phyloP scores from a whole-genome alignment of 2,797 vertebrate species.

The Lemur catta region DNA sequence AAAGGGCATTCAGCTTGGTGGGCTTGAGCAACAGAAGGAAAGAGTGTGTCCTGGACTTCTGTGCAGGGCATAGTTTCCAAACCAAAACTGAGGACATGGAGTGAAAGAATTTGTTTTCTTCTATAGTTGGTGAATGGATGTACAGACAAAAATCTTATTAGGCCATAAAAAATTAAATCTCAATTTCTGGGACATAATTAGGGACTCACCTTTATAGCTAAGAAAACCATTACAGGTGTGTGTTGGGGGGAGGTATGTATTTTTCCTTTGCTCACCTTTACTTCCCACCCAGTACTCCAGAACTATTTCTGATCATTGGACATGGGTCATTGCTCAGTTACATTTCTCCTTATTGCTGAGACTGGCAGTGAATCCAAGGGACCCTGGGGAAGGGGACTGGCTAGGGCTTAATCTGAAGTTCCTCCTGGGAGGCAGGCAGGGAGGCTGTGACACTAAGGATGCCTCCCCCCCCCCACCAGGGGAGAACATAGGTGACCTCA shows the following conservation, averaged over 20 bases:
- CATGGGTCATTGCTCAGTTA: neutral
- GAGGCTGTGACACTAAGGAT: neutral
- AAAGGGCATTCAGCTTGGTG: neutral
- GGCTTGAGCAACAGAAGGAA: neutral
- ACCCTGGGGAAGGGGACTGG: too few species aligned
- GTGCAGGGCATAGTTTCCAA: neutral
- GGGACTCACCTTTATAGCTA: neutral
- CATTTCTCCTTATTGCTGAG: neutral
- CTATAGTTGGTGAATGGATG: neutral
- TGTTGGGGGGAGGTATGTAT: neutral
- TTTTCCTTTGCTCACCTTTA: neutral
- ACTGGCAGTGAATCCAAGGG: neutral
- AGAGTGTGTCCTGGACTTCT: neutral
- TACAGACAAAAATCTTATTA: neutral
- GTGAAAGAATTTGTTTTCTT: neutral
- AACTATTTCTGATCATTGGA: neutral
- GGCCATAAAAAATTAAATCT: neutral
- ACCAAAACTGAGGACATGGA: neutral
- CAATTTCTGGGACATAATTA: neutral
- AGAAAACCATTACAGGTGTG: neutral
- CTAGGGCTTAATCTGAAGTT: neutral
- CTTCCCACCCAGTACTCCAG: neutral
- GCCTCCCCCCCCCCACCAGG: fast-evolving
- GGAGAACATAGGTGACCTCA: neutral
- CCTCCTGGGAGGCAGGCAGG: neutral